Percentiles rank a stretch among this genome's conserved stretches.
These are phyloP conservation scores for Lucinisca nassula DNA, from an alignment of 2,888 invertebrate species.

Conservation along the genomic window DNA sequence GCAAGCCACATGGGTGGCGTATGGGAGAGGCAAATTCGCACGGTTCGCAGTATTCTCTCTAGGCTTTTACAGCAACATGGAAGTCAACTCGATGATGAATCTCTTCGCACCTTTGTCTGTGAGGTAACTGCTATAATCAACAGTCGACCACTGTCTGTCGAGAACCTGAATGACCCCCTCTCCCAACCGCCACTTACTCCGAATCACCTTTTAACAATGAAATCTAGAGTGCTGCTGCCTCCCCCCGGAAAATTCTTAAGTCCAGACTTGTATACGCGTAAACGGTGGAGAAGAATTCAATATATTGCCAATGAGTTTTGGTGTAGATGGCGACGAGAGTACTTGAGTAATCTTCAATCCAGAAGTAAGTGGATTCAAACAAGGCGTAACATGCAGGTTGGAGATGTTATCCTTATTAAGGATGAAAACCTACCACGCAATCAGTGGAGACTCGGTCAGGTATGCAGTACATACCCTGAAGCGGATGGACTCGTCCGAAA, in stretches of 20 bases:
- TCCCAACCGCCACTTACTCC: constrained; percentile 24
- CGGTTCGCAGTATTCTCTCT: constrained; percentile 64
- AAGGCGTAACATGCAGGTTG: neutral
- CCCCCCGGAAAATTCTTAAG: constrained; percentile 55
- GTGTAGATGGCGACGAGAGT: neutral
- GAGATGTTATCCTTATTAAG: constrained; percentile 7
- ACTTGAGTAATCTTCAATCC: neutral
- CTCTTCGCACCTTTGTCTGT: constrained; percentile 59
- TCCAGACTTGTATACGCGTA: constrained; percentile 47
- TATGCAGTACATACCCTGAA: neutral
- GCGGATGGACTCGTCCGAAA: constrained; percentile 16
- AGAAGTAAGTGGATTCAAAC: neutral
- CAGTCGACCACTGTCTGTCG: constrained; percentile 55
- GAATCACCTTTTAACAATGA: constrained; percentile 13
- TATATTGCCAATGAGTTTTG: neutral
- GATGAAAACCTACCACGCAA: neutral
- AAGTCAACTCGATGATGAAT: constrained; percentile 45
- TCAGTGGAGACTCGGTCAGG: neutral
- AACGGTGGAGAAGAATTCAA: constrained; percentile 18
- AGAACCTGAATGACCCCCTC: constrained; percentile 27
- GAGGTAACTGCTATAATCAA: constrained; percentile 35
- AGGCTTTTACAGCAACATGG: constrained; percentile 36
- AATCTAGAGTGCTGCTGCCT: constrained; percentile 29
- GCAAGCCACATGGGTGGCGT: constrained; percentile 75
- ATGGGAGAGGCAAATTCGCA: constrained; percentile 76